Percentiles rank a stretch among this genome's conserved stretches.
Evolutionary conservation across 2,113 vertebrate genomes (phyloP).

Genomic region (Sclerurus mexicanus): DNA sequence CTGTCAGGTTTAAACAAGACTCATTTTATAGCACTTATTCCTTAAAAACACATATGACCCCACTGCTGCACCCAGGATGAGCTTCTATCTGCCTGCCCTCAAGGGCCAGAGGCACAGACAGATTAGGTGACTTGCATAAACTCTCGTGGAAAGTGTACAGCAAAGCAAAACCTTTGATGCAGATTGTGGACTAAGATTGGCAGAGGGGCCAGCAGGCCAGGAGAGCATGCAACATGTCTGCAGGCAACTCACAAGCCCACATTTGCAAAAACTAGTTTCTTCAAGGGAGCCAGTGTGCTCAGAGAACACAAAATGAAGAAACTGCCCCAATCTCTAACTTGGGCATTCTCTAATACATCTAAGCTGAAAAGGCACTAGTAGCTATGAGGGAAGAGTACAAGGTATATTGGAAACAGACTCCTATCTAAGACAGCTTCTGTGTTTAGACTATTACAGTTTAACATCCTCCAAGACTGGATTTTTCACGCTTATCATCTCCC

Average conservation of each 20-base stretch:
- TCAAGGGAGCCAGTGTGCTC: background rate
- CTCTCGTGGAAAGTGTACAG: fast-evolving
- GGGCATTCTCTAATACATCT: background rate
- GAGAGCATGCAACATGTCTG: background rate
- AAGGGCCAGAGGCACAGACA: fast-evolving
- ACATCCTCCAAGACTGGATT: background rate
- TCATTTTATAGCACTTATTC: background rate
- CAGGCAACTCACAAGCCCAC: background rate
- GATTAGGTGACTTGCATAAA: background rate
- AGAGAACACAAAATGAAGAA: background rate
- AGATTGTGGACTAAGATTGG: background rate
- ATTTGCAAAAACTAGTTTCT: background rate
- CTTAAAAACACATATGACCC: background rate
- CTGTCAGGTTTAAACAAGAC: background rate
- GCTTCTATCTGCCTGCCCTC: fast-evolving
- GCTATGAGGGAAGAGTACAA: background rate
- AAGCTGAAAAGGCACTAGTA: background rate
- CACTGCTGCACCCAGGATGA: background rate
- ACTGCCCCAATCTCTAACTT: background rate
- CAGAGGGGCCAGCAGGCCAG: background rate
- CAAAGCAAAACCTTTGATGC: background rate
- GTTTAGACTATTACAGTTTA: background rate
- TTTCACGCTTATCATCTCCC: background rate
- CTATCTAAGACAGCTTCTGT: background rate
- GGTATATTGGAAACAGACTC: background rate